phyloP scores from a whole-genome alignment of 2,113 vertebrate genomes.

The Chloroceryle aenea region DNA sequence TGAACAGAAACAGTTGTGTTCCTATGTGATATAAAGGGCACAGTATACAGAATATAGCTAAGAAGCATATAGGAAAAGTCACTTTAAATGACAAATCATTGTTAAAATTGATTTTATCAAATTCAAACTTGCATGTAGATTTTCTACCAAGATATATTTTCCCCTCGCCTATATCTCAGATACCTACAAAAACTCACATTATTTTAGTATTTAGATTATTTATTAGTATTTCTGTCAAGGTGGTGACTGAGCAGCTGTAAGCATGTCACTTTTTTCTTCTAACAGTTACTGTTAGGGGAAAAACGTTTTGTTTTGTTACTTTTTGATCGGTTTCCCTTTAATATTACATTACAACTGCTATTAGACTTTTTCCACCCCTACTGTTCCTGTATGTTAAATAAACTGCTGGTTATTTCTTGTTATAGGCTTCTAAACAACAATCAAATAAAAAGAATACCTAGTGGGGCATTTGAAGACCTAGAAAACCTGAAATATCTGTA shows the following conservation, averaged over 20 bases:
- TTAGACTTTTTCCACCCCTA: background rate
- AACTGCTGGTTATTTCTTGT: background rate
- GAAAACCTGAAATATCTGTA: slow-evolving; percentile 99
- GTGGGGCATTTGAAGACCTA: slow-evolving; percentile 92
- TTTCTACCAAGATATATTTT: background rate
- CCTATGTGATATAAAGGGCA: accelerated
- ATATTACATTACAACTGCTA: background rate
- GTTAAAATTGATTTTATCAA: background rate
- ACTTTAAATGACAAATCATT: background rate
- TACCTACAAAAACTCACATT: background rate
- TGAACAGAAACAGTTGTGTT: background rate
- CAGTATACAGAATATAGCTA: background rate
- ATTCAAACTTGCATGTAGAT: background rate
- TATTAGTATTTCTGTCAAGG: background rate
- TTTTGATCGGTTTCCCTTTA: background rate
- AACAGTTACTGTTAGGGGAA: background rate
- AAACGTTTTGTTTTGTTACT: background rate
- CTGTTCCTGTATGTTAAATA: background rate
- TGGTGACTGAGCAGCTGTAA: background rate
- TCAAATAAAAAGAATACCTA: slow-evolving; percentile 91
- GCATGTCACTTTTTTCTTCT: background rate
- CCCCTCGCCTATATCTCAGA: background rate
- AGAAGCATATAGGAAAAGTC: background rate
- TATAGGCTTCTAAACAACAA: slow-evolving; percentile 97
- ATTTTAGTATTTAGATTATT: background rate